Conservation (phyloP, 2,888 invertebrate genomes). For the Hedya salicella region DNA sequence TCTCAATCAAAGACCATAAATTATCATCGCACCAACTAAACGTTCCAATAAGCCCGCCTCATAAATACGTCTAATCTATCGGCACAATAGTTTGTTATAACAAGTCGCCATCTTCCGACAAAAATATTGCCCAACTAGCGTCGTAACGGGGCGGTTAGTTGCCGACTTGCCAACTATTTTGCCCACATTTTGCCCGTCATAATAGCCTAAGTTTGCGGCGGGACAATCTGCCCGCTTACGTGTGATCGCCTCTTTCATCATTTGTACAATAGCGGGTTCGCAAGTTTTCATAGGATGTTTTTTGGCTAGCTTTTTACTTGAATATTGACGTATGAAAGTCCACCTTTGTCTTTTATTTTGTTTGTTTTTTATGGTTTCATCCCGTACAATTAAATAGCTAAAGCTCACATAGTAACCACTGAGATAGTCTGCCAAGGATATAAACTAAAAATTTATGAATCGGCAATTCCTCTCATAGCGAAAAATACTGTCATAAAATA, state of each 20-base stretch:
- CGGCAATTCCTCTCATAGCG: too few relatives aligned
- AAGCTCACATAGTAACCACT: too few relatives aligned
- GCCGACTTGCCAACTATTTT: conserved; percentile 73
- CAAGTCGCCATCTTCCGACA: conserved; percentile 70
- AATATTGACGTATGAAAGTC: conserved; percentile 2
- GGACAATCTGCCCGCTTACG: conserved; percentile 67
- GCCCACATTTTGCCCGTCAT: conserved; percentile 73
- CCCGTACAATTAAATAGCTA: too few relatives aligned
- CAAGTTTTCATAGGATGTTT: conserved; percentile 33
- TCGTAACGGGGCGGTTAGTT: conserved; percentile 80
- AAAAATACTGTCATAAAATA: too few relatives aligned
- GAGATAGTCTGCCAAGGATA: too few relatives aligned
- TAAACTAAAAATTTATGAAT: too few relatives aligned
- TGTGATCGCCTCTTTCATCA: conserved; percentile 61
- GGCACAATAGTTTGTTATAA: conserved; percentile 71
- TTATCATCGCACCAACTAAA: conserved; percentile 16
- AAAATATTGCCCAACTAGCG: conserved; percentile 82
- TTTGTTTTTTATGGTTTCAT: too few relatives aligned
- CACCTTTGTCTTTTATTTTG: background rate
- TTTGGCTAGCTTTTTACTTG: conserved; percentile 28
- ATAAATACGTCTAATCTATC: conserved; percentile 59
- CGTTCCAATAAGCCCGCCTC: conserved; percentile 27
- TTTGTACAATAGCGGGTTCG: conserved; percentile 47
- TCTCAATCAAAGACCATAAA: conserved; percentile 20
- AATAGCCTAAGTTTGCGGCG: conserved; percentile 76